A percentile compares a stretch with the other conserved stretches of the same genome.
Conservation (phyloP, 2,888 invertebrate species). For the Malthinus flaveolus region DNA sequence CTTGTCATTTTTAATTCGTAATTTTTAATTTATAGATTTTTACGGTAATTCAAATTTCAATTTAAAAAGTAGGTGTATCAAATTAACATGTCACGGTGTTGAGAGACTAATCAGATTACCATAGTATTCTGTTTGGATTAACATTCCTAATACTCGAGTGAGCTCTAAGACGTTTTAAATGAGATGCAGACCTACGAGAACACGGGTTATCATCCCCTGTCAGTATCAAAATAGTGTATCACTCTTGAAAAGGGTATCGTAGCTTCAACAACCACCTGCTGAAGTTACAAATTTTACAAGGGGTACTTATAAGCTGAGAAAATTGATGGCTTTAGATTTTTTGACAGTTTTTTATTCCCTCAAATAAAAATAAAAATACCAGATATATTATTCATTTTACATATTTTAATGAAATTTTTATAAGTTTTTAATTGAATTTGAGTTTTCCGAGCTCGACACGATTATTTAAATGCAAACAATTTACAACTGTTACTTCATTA, state of each 20-base stretch:
- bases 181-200: constrained; percentile 18
- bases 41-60: neutral
- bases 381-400: no score
- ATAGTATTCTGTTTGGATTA: constrained; percentile 24
- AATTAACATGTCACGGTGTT: constrained; percentile 21
- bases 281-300: constrained; percentile 12
- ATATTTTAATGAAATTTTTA: no score
- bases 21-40: no score
- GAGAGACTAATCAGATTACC: constrained; percentile 23
- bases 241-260: constrained; percentile 17
- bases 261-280: constrained; percentile 16
- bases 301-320: neutral
- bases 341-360: no score
- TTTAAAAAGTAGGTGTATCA: constrained; percentile 11
- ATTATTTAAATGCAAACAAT: no score
- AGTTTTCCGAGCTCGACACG: no score
- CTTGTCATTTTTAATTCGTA: no score
- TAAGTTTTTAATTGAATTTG: no score
- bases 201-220: constrained; percentile 26
- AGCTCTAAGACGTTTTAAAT: constrained; percentile 22
- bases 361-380: no score
- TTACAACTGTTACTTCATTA: neutral
- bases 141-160: constrained; percentile 22
- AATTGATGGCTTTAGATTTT: no score
- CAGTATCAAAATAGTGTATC: constrained; percentile 24